A percentile compares a stretch with the other conserved stretches of the same genome.
Conservation (phyloP, 2,888 invertebrate species). For the Onthophagus sagittarius region DNA sequence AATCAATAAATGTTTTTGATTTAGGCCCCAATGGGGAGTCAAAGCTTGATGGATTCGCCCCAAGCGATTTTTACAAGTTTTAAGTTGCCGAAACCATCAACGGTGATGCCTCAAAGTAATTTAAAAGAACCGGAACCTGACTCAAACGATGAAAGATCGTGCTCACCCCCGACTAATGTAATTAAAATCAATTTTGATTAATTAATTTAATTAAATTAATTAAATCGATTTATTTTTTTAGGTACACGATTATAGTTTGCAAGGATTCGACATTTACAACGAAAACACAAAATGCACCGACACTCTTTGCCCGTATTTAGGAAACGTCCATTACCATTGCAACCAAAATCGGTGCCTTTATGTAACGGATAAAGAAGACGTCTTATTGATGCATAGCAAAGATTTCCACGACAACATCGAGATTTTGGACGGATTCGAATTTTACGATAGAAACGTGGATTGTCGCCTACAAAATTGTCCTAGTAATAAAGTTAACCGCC, state of each 20-base stretch:
- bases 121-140: slow-evolving; percentile 42
- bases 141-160: slow-evolving; percentile 44
- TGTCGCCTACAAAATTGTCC: slow-evolving; percentile 65
- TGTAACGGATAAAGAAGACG: slow-evolving; percentile 73
- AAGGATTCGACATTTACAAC: slow-evolving; percentile 61
- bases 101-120: slow-evolving; percentile 37
- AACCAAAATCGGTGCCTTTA: slow-evolving; percentile 77
- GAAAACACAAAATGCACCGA: slow-evolving; percentile 69
- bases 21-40: slow-evolving; percentile 42
- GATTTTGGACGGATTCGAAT: slow-evolving; percentile 80
- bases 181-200: slow-evolving; percentile 35
- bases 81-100: slow-evolving; percentile 73
- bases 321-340: slow-evolving; percentile 81
- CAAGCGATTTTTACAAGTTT: slow-evolving; percentile 93
- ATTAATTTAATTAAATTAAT: not conserved
- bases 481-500: slow-evolving; percentile 66
- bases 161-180: slow-evolving; percentile 45
- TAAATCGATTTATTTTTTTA: slow-evolving; percentile 27
- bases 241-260: slow-evolving; percentile 56
- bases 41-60: slow-evolving; percentile 60
- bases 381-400: slow-evolving; percentile 76
- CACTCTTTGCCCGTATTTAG: slow-evolving; percentile 65
- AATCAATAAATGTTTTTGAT: not conserved
- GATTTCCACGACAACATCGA: slow-evolving; percentile 82
- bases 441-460: slow-evolving; percentile 71